Conservation (phyloP, 2,797 vertebrate genomes). For the Graptemys geographica region DNA sequence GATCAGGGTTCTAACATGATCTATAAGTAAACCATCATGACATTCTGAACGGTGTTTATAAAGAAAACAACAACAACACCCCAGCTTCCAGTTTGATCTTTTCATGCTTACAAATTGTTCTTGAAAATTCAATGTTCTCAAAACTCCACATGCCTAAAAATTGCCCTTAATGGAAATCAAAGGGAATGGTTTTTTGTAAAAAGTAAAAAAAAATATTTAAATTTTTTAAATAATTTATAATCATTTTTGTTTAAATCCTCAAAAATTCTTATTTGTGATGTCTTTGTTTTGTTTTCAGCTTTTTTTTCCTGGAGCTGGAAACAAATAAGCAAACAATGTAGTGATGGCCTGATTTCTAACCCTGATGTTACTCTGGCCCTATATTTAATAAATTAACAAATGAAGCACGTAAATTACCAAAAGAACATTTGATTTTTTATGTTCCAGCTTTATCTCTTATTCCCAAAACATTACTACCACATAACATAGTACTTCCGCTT, state of each 20-base stretch:
- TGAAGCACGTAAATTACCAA: background rate
- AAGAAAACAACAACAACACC: too few relatives aligned
- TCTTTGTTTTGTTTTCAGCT: background rate
- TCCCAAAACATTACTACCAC: background rate
- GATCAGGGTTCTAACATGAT: background rate
- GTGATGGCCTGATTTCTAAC: background rate
- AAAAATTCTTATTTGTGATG: background rate
- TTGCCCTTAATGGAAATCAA: background rate
- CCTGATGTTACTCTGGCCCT: background rate
- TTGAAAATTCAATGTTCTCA: background rate
- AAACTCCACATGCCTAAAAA: background rate
- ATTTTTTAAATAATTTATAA: background rate
- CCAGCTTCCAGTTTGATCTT: background rate
- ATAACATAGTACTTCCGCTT: background rate
- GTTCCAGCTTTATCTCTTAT: accelerated
- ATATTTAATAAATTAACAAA: background rate
- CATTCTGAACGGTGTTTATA: background rate
- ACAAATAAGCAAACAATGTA: background rate
- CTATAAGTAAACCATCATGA: background rate
- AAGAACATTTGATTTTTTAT: background rate
- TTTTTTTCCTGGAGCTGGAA: background rate
- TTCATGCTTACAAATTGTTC: background rate
- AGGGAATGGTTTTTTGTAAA: background rate
- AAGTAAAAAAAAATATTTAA: background rate
- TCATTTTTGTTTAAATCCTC: background rate